Evolutionary conservation across 2,113 vertebrate genomes (phyloP), one percentile per base, ranked within the genome.

Genomic region (Larimichthys polyactis): DNA sequence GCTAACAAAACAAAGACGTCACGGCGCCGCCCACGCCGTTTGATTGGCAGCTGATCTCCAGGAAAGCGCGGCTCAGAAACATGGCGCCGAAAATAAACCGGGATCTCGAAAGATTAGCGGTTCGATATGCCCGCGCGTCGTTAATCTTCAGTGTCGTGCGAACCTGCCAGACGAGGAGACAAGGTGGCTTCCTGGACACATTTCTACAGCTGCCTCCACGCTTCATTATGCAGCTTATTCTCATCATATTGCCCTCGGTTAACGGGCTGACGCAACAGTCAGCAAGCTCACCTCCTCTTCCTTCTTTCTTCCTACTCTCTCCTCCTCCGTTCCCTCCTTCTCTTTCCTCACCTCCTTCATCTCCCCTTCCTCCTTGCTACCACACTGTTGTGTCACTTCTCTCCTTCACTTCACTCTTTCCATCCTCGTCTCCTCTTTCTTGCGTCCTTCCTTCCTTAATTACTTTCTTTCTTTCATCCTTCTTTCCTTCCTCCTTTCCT

Each of bases 241-340:
- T 84, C 83, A 83, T 75, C 85, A 83, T 65, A 64, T 89, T 84
- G 91, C 90, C 89, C 82, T 89, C 59, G 83, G 90, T 92, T 74
- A 89, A 84, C 85, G 60, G 17, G 82, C 88, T 92, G 92, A 93
- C 70, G 90, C 89, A 93, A 93, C 87, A 84, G 78, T 79, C 84
- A 65, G 92, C 85, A 93, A 92, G 78, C 65, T 82, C 83, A 60
- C 69, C 74, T 79, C 73, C 71, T 24, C 54, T 57, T 22, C 52
- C 51, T n/a, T 63, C 71, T 43, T 19, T 73, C 63, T 83, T 86
- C 82, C 77, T 78, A 46, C 76, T 75, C 60, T 65, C 24, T 85
- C 81, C 51, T 76, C 27, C 63, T 29, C 15, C 65, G 10, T 52
- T 24, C 27, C 54, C 55, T 59, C 66, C 43, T 48, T 79, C 54